These are phyloP conservation scores for Pelecanus crispus DNA, from an alignment of 2,113 vertebrate species.

Conservation along the genomic window DNA sequence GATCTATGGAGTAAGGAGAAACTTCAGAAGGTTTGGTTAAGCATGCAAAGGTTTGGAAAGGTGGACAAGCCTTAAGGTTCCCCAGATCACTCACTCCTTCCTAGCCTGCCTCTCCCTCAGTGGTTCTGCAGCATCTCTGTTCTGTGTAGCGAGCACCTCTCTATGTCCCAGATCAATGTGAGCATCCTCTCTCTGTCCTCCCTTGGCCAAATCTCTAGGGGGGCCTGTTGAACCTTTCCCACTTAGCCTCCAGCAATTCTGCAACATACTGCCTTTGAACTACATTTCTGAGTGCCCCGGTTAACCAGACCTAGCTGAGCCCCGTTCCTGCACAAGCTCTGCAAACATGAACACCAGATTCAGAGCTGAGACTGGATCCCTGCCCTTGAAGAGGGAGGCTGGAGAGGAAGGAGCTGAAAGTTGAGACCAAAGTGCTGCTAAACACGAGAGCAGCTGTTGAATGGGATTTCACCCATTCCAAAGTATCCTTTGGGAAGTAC, in stretches of 20 bases:
- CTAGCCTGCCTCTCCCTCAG: background rate
- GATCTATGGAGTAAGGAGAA: background rate
- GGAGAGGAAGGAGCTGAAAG: background rate
- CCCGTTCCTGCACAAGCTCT: background rate
- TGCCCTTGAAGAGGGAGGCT: background rate
- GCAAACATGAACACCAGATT: background rate
- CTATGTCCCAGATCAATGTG: background rate
- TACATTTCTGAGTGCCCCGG: background rate
- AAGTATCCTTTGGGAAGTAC: background rate
- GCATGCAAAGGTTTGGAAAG: background rate
- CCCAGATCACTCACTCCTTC: background rate
- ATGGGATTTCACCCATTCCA: background rate
- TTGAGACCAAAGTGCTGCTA: background rate
- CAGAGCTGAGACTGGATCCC: background rate
- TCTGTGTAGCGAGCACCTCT: background rate
- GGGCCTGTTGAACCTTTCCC: background rate
- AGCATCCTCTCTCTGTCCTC: background rate
- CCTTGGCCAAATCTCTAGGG: background rate
- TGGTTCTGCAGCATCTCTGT: background rate
- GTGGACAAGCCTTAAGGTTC: background rate
- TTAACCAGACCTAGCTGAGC: background rate
- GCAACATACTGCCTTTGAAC: background rate
- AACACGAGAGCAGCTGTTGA: fast-evolving
- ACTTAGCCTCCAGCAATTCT: background rate
- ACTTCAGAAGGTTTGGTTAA: background rate